phyloP scores from a whole-genome alignment of 2,797 vertebrate species.

The Chiroxiphia lanceolata region DNA sequence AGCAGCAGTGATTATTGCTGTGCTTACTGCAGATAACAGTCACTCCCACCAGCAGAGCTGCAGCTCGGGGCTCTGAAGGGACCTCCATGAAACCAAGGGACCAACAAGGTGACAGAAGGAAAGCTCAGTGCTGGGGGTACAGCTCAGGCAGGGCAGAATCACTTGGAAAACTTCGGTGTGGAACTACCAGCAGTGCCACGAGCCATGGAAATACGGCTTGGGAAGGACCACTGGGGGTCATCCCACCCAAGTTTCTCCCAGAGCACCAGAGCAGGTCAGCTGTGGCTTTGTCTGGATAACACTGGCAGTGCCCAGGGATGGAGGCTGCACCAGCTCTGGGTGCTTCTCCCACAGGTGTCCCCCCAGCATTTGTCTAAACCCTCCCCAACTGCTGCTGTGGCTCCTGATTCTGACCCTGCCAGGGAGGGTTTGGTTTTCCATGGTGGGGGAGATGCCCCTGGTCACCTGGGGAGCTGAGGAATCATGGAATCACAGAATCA shows the following conservation, averaged over 20 bases:
- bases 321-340: background rate
- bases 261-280: background rate
- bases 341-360: background rate
- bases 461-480: accelerated
- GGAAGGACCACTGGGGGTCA: background rate
- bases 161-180: background rate
- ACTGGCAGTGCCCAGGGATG: background rate
- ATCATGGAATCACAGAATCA: accelerated
- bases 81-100: background rate
- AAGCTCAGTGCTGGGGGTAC: background rate
- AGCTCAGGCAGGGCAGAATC: background rate
- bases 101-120: too few relatives aligned
- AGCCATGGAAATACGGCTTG: accelerated
- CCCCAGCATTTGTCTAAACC: background rate
- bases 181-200: background rate
- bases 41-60: background rate
- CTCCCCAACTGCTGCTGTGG: accelerated
- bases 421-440: background rate
- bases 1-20: too few relatives aligned
- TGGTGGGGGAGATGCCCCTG: background rate
- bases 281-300: accelerated
- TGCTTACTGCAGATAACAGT: background rate
- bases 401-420: accelerated
- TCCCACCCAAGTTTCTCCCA: background rate
- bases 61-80: background rate